phyloP scores from a whole-genome alignment of 35 echinoderm and acorn worm species.

The Anneissia japonica region DNA sequence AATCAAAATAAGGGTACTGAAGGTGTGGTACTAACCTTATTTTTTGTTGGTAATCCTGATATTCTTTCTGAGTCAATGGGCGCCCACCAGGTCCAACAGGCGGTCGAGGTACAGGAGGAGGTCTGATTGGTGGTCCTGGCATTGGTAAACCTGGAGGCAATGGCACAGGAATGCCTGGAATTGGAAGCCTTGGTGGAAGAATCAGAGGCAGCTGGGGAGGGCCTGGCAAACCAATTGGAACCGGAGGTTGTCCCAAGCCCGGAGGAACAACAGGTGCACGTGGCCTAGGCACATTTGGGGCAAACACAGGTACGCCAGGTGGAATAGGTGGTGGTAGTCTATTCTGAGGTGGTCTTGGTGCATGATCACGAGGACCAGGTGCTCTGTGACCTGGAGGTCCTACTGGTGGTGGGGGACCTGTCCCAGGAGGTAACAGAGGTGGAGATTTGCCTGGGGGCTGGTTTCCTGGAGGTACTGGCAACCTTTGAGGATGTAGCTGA shows the following conservation, averaged over 20 bases:
- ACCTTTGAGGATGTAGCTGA: not conserved
- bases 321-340: not conserved
- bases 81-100: not conserved
- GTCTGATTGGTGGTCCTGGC: no score
- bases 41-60: not conserved
- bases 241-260: no score
- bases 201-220: no score
- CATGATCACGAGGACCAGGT: not conserved
- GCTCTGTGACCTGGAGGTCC: not conserved
- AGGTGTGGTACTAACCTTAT: not conserved
- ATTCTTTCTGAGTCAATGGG: not conserved
- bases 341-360: not conserved
- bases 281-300: not conserved
- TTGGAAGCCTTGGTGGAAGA: not conserved
- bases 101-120: not conserved
- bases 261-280: no score
- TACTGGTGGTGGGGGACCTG: not conserved
- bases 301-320: not conserved
- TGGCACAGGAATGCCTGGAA: not conserved
- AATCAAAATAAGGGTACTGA: no score
- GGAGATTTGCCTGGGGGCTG: not conserved
- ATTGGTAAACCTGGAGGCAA: not conserved
- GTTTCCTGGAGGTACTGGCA: not conserved
- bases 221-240: not conserved
- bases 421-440: not conserved